Evolutionary conservation across 2,113 vertebrate genomes (phyloP).

Genomic region (Microtus pennsylvanicus): DNA sequence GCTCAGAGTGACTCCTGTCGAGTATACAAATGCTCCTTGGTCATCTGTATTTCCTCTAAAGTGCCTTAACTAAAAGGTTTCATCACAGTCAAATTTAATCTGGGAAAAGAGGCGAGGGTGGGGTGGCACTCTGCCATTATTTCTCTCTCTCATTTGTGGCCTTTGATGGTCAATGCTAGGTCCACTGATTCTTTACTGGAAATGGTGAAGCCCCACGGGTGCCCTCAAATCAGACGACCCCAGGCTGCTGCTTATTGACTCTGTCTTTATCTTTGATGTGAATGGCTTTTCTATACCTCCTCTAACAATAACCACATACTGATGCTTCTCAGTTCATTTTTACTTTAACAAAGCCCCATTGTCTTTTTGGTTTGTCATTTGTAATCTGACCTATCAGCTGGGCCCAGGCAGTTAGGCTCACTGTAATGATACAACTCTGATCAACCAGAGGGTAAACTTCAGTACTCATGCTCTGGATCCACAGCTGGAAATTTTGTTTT

Average conservation of each 20-base stretch:
- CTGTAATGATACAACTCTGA: neutral
- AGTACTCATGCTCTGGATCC: neutral
- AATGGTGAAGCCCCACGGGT: neutral
- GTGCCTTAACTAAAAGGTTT: neutral
- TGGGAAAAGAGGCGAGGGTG: neutral
- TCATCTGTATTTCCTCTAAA: conserved; percentile 7
- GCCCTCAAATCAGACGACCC: neutral
- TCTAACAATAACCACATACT: neutral
- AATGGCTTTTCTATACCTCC: conserved; percentile 1
- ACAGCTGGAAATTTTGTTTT: neutral
- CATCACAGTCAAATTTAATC: conserved; percentile 16
- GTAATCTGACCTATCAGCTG: conserved; percentile 46
- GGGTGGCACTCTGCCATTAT: neutral
- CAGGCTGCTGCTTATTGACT: neutral
- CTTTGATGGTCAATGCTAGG: neutral
- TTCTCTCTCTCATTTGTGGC: neutral
- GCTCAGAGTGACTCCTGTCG: neutral
- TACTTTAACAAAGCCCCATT: neutral
- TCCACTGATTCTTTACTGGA: neutral
- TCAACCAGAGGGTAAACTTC: neutral
- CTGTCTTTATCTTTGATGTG: conserved; percentile 4
- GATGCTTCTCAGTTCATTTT: neutral
- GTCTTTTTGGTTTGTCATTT: conserved; percentile 49
- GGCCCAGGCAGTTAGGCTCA: conserved; percentile 17
- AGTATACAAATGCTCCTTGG: neutral